Conservation (phyloP, 1,140 invertebrate species). For the Doryteuthis pealeii region DNA sequence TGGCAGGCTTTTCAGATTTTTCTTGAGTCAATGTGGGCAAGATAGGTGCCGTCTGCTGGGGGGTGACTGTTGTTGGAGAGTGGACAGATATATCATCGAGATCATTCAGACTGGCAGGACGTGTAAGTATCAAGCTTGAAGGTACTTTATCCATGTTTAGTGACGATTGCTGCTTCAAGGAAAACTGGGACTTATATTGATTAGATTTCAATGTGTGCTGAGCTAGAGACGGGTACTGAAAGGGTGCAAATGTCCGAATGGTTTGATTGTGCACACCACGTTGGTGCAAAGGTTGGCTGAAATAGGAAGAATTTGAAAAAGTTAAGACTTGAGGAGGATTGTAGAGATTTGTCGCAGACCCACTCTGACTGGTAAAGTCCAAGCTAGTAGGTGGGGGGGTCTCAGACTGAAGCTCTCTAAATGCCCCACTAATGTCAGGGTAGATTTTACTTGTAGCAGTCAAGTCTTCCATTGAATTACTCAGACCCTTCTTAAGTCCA, state of each 20-base stretch:
- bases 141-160: not conserved
- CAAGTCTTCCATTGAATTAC: constrained; percentile 31
- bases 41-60: too few relatives aligned
- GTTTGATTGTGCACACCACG: not conserved
- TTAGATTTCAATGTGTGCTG: not conserved
- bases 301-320: too few relatives aligned
- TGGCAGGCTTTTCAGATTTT: too few relatives aligned
- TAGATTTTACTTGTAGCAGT: constrained; percentile 28
- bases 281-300: too few relatives aligned
- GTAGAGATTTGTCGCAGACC: too few relatives aligned
- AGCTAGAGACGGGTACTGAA: not conserved
- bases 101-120: constrained; percentile 7
- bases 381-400: too few relatives aligned
- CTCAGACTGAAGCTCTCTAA: constrained; percentile 31
- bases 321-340: too few relatives aligned
- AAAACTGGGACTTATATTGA: too few relatives aligned
- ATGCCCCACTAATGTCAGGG: constrained; percentile 50
- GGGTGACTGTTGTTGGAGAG: too few relatives aligned
- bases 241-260: not conserved
- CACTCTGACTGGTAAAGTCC: too few relatives aligned
- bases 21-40: too few relatives aligned
- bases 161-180: not conserved
- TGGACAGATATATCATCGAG: not conserved
- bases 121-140: not conserved
- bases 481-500: constrained; percentile 10